A percentile compares a stretch with the other conserved stretches of the same genome.
phyloP scores from a whole-genome alignment of 2,797 vertebrate genomes.

The Dendrocincla fuliginosa region DNA sequence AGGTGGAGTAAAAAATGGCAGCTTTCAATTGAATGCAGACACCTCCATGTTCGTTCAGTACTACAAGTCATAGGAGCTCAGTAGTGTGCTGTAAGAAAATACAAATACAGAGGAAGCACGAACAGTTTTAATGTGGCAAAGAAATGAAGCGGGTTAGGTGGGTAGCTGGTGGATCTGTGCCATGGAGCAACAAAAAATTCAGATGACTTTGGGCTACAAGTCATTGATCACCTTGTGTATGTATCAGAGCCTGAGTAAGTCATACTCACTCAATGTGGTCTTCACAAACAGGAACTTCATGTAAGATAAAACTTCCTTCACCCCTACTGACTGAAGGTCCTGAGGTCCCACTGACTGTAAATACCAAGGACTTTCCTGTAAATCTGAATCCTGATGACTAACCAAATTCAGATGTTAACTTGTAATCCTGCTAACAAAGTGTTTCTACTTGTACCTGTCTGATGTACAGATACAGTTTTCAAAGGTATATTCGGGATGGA shows the following conservation, averaged over 20 bases:
- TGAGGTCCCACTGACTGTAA: background rate
- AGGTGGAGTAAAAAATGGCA: background rate
- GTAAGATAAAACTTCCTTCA: background rate
- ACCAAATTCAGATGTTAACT: background rate
- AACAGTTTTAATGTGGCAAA: background rate
- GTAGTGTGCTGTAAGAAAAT: background rate
- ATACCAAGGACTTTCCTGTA: background rate
- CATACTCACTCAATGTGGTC: background rate
- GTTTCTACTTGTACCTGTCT: slow-evolving; percentile 2
- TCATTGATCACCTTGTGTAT: background rate
- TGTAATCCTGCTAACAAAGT: background rate
- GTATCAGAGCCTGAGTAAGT: background rate
- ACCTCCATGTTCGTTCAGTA: background rate
- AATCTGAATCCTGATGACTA: background rate
- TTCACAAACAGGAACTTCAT: background rate
- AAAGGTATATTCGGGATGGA: slow-evolving; percentile 4
- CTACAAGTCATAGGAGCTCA: background rate
- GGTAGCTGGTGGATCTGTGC: background rate
- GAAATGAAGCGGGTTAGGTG: background rate
- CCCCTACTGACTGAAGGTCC: background rate
- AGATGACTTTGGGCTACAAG: background rate
- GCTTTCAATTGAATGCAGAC: background rate
- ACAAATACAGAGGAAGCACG: background rate
- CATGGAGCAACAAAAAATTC: background rate
- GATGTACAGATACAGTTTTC: background rate